A percentile compares a stretch with the other conserved stretches of the same genome.
Conservation (phyloP, 2,113 vertebrate species). For the Acrocephalus arundinaceus region DNA sequence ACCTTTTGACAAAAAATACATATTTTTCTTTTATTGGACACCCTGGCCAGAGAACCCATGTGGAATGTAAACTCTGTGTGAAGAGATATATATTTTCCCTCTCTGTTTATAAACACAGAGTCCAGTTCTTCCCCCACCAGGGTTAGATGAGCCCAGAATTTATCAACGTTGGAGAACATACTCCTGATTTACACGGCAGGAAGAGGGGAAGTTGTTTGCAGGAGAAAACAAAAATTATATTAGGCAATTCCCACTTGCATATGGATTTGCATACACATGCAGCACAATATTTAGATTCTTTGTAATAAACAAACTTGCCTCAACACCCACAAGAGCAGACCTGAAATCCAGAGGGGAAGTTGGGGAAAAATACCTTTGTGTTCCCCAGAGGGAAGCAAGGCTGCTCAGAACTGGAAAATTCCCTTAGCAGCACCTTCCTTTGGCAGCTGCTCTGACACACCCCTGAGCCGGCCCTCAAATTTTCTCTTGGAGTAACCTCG, state of each 20-base stretch:
- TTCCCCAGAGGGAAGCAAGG: background rate
- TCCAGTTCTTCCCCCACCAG: background rate
- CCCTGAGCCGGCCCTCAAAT: background rate
- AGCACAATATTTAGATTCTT: background rate
- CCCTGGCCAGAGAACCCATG: background rate
- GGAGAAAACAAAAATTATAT: background rate
- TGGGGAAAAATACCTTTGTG: rapidly evolving
- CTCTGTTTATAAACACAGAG: conserved; percentile 38
- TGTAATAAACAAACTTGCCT: background rate
- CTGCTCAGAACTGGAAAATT: background rate
- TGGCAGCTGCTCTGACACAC: background rate
- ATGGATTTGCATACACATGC: background rate
- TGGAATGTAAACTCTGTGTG: conserved; percentile 36
- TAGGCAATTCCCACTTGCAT: background rate
- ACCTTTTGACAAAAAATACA: background rate
- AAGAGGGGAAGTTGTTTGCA: background rate
- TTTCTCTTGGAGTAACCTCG: background rate
- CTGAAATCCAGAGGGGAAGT: background rate
- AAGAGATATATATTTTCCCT: background rate
- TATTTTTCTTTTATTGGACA: conserved; percentile 19
- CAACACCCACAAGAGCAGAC: background rate
- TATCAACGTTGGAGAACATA: rapidly evolving
- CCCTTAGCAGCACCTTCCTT: background rate
- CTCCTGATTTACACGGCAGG: background rate
- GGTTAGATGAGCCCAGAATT: background rate